Evolutionary conservation across 2,113 vertebrate genomes (phyloP), one percentile per base, ranked within the genome.

Genomic region (Paracanthobrama guichenoti): DNA sequence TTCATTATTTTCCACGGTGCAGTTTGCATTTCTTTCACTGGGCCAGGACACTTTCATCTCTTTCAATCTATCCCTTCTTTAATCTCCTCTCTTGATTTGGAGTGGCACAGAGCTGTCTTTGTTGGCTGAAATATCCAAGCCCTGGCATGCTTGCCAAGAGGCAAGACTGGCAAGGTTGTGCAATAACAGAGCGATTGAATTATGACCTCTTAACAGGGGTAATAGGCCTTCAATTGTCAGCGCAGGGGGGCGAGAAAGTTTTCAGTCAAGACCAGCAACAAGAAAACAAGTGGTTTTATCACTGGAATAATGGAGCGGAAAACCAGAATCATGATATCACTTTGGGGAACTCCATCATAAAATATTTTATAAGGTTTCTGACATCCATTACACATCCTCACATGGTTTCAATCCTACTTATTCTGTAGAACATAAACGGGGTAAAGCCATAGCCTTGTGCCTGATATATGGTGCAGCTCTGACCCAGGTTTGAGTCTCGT

Each of bases 1-100:
- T 90, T 86, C 83, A 31, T 88, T 91, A 85, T 85, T 79, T 85
- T 79, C 44, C 53, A 48, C 0, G 6, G 69, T 62, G 22, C 86
- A 50, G 46, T 86, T 83, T 42, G 62, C 18, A 62, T 80, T 84
- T 81, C 66, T 44, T 18, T 26, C 31, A 46, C 22, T 69, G 9
- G 50, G 60, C 77, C 78, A 81, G 57, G 81, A 26, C 22, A 78
- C 39, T 72, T 72, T 62, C 74, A 81, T 22, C 22, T 72, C 39
- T 72, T 72, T 62, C 74, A 81, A 84, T 87, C 50, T 60, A 76
- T 78, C 35, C 59, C n/a, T 75, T 81, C 8, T 28, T 72, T 76
- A 79, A 79, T 84, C 53, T 85, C 18, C 3, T 53, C 76, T 81
- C 39, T 85, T 62, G 72, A 46, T 84, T 84, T 76, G 82, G 59